Evolutionary conservation across 2,797 vertebrate species (phyloP), one percentile per base, ranked within the genome.

Genomic region (Hoplostethus mediterraneus): DNA sequence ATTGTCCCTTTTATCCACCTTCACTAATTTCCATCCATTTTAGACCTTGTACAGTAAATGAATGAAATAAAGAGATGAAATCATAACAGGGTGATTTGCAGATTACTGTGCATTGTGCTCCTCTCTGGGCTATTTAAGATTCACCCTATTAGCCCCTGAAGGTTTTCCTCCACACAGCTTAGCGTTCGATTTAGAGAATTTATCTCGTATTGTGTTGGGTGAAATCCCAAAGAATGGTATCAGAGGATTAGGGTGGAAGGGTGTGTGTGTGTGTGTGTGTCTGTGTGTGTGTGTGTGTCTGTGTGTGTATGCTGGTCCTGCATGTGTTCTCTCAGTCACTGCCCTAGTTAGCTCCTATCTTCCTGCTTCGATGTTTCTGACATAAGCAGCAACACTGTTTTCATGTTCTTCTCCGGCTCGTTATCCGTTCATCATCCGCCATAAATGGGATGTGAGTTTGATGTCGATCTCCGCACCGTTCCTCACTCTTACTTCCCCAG

Each of bases 181-280:
- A 67, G 67, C 5, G 45, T 69, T 69, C n/a, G 25, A 81, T 89
- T 86, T 82, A 53, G 71, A 75, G 75, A 86, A 81, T 88, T 77
- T 64, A 73, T 88, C 67, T 84, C n/a, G 1, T 71, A 76, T 79
- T 83, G 52, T 81, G 86, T 73, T 75, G 28, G 60, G 62, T 81
- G 48, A 80, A 87, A 82, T 85, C 71, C 80, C 63, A 63, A 76
- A 84, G 66, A 82, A 83, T 69, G 65, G 69, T 63, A 79, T 83
- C 67, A 61, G 64, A 84, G 83, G 80, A 86, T 89, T 87, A 82
- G 36, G n/a, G 52, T 79, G 86, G 79, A 55, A 81, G 67, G 68
- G 77, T 81, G 68, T 65, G 63, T 48, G 33, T 53, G 60, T 56
- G 40, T 73, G 66, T 79, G 64, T 75, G 54, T 72, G 16, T 53